These are phyloP conservation scores for Latrodectus geometricus DNA, from an alignment of 1,140 invertebrate species.

Conservation along the genomic window DNA sequence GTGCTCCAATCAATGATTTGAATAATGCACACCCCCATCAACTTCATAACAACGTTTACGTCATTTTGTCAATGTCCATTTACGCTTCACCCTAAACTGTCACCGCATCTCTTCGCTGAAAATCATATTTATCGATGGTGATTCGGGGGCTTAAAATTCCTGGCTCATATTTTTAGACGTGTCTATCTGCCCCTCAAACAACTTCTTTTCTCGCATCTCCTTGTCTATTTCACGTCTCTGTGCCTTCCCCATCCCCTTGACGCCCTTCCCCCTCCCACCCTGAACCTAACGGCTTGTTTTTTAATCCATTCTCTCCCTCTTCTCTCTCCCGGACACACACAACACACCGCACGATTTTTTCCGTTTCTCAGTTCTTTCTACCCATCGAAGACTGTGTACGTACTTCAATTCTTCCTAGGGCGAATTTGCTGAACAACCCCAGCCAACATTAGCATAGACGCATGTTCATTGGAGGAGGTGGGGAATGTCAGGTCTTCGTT, in stretches of 20 bases:
- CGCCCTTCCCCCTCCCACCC: constrained; percentile 14
- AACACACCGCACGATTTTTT: not conserved
- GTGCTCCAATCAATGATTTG: not conserved
- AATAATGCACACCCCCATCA: not conserved
- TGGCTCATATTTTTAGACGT: not conserved
- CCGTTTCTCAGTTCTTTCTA: constrained; percentile 6
- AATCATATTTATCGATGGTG: not conserved
- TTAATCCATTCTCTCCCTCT: constrained; percentile 46
- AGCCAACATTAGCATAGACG: constrained; percentile 54
- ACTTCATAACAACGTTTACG: not conserved
- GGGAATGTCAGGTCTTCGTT: not conserved
- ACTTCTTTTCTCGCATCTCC: constrained; percentile 30
- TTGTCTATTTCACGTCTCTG: constrained; percentile 54
- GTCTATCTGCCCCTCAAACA: constrained; percentile 4
- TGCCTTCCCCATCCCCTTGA: constrained; percentile 32
- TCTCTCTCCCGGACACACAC: not conserved
- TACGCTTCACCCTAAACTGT: not conserved
- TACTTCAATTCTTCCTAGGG: constrained; percentile 12
- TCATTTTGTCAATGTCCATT: not conserved
- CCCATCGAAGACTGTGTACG: not conserved
- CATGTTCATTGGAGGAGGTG: constrained; percentile 55
- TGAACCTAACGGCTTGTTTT: constrained; percentile 48
- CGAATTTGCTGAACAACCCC: constrained; percentile 39
- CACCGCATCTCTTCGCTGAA: not conserved
- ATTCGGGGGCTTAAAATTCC: not conserved